phyloP scores from a whole-genome alignment of 1,140 invertebrate genomes.

The Tetraneura akinire region DNA sequence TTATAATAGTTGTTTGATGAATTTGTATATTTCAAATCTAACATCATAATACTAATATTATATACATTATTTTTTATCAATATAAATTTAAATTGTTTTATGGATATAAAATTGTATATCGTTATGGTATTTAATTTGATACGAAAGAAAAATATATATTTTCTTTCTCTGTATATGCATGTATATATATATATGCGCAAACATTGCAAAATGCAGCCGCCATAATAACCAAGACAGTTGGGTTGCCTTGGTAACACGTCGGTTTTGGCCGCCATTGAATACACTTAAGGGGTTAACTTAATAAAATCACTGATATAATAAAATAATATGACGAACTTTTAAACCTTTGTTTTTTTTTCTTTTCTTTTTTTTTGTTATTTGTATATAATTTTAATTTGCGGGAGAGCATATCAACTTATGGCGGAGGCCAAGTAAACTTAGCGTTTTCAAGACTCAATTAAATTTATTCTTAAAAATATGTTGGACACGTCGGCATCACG shows the following conservation, averaged over 20 bases:
- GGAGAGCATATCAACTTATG: neutral
- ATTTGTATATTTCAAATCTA: too few species aligned
- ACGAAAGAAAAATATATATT: conserved; percentile 4
- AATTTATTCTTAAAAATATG: conserved; percentile 7
- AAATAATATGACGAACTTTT: conserved; percentile 26
- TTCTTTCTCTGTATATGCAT: conserved; percentile 25
- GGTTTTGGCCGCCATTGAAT: conserved; percentile 45
- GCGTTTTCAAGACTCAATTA: conserved; percentile 19
- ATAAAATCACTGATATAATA: conserved; percentile 50
- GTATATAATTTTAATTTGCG: conserved; percentile 27
- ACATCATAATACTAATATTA: too few species aligned
- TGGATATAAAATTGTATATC: neutral
- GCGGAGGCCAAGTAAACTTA: neutral
- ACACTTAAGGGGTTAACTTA: conserved; percentile 51
- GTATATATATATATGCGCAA: too few species aligned
- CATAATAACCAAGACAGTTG: conserved; percentile 40
- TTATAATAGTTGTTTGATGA: too few species aligned
- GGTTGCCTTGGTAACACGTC: conserved; percentile 36
- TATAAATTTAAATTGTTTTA: neutral
- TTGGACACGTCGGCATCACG: neutral
- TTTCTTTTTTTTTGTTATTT: too few species aligned
- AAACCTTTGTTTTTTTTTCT: conserved; percentile 37
- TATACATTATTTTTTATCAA: too few species aligned
- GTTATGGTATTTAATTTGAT: conserved; percentile 34
- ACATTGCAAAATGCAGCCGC: conserved; percentile 36